phyloP scores from a whole-genome alignment of 2,113 vertebrate species.

The Platichthys stellatus region DNA sequence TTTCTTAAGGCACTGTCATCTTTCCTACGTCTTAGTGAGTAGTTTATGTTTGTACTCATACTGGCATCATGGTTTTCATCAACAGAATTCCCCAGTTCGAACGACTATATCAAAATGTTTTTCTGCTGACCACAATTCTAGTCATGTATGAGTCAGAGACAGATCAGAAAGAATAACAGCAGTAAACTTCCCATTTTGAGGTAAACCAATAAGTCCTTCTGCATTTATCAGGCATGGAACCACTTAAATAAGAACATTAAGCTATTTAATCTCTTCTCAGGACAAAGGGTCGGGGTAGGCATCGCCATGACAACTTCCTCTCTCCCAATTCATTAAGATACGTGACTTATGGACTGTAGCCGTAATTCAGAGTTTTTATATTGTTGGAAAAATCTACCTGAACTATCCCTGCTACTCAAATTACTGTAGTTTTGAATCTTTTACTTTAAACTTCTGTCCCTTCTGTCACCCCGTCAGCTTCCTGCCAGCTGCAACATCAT shows the following conservation, averaged over 20 bases:
- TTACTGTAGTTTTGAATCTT: not conserved
- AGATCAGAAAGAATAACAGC: slow-evolving; percentile 3
- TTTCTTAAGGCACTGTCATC: not conserved
- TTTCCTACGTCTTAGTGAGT: not conserved
- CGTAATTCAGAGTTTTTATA: not conserved
- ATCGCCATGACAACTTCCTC: not conserved
- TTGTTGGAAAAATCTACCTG: not conserved
- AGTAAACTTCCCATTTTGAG: not conserved
- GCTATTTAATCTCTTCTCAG: not conserved
- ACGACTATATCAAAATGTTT: not conserved
- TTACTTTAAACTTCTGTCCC: not conserved
- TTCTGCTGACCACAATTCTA: not conserved
- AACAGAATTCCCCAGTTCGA: no score
- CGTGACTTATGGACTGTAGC: not conserved
- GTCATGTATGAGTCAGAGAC: slow-evolving; percentile 47
- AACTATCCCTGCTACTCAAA: not conserved
- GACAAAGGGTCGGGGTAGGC: not conserved
- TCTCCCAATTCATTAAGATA: no score
- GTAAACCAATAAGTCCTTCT: not conserved
- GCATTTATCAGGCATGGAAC: not conserved
- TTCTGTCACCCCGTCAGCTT: not conserved
- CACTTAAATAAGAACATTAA: not conserved
- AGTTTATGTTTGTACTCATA: not conserved
- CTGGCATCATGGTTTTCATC: not conserved
- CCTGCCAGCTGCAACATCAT: slow-evolving; percentile 30